Evolutionary conservation across 2,797 vertebrate genomes (phyloP).

Genomic region (Lagodon rhomboides): DNA sequence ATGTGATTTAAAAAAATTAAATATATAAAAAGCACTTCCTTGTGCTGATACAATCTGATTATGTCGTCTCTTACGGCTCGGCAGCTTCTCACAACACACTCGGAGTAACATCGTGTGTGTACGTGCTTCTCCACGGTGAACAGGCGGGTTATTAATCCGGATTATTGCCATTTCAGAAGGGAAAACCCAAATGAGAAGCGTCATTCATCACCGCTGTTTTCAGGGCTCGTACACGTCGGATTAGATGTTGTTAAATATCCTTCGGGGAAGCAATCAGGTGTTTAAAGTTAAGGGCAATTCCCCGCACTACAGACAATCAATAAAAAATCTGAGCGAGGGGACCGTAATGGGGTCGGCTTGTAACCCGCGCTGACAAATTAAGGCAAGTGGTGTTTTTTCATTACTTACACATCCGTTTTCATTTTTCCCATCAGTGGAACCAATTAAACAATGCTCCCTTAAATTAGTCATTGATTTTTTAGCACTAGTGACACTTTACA

Average conservation of each 20-base stretch:
- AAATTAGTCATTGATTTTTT: conserved; percentile 87
- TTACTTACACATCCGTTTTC: conserved; percentile 84
- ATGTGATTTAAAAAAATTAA: neutral
- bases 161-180: conserved; percentile 7
- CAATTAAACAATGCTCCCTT: conserved; percentile 85
- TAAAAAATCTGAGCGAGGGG: conserved; percentile 58
- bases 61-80: neutral
- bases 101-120: neutral
- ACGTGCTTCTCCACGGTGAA: neutral
- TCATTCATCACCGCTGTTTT: conserved; percentile 42
- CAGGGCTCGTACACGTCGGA: conserved; percentile 44
- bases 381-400: conserved; percentile 81
- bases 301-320: conserved; percentile 73
- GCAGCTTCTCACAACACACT: conserved; percentile 4
- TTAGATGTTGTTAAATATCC: conserved; percentile 75
- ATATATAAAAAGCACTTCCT: too few species aligned
- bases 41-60: neutral
- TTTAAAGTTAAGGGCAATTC: conserved; percentile 77
- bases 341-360: conserved; percentile 65
- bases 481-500: conserved; percentile 80
- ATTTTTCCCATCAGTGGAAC: conserved; percentile 82
- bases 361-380: conserved; percentile 83
- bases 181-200: conserved; percentile 28
- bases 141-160: conserved; percentile 16
- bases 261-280: conserved; percentile 78